Base-by-base conservation (phyloP, 37 sponge, comb jelly and placozoan genomes). In the Hormiphora californensis region DNA sequence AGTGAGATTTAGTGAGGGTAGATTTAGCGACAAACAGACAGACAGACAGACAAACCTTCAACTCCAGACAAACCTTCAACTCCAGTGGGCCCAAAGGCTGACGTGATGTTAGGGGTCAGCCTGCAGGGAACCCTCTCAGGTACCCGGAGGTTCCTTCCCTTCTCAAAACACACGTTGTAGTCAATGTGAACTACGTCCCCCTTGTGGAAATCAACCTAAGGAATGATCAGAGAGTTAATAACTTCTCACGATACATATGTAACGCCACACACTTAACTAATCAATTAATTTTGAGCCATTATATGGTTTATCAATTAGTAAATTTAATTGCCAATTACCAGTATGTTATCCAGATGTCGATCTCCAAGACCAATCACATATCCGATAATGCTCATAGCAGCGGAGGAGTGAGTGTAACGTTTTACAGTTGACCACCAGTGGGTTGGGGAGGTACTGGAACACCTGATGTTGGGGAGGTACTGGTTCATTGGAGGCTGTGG, bases 101-200 rank as follows among this genome's bases (percentile, higher is more conserved):
- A 28, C 30, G 89, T 91, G 5, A 97, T 93, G 86, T 97, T 97
- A 68, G 94, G 92, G 21, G 98, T 97, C 90, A 97, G 89, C 86
- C 98, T 68, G 81, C 94, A 97, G 0, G 98, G 95, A 0, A 97
- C 98, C 44, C 88, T 94, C 91, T 97, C 98, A 55, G 98, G 98
- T 4, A 97, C 98, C 11, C 98, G 87, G 39, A 97, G 59, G 41
- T 91, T 93, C 63, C 69, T 69, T 7, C 98, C 98, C 85, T 97
- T 97, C 90, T 97, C 98, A 92, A 97, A 97, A 85, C 98, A 97
- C 67, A 97, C 98, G 54, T 97, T 97, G 91, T 97, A 97, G 78
- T 97, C 98, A 41, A 97, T 96, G 90, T 97, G 98, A 0, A 97
- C 92, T 53, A 95, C 90, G 92, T 86, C 86, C 25, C 81, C 81